Conservation (phyloP, 1,140 invertebrate species). For the Monomorium pharaonis region DNA sequence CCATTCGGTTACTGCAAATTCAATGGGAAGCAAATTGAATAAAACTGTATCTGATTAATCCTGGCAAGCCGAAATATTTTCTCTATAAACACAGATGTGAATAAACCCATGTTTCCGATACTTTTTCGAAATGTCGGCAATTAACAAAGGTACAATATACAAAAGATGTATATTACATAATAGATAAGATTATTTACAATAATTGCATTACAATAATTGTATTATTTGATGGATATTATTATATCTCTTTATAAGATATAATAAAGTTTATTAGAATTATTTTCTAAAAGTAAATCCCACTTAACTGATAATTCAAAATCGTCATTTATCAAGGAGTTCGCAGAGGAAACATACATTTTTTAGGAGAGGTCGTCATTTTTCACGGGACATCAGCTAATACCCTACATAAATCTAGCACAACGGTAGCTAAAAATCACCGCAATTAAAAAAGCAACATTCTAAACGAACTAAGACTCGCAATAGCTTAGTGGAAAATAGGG, state of each 20-base stretch:
- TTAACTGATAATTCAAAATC: not conserved
- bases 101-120: not conserved
- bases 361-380: not conserved
- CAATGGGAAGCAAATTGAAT: slow-evolving; percentile 3
- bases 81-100: not conserved
- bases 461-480: slow-evolving; percentile 22
- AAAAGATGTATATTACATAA: not conserved
- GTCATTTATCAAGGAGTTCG: not conserved
- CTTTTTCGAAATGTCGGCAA: not conserved
- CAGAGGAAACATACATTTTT: slow-evolving; percentile 22
- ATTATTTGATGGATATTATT: not conserved
- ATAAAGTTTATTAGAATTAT: not conserved
- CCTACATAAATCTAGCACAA: not conserved
- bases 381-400: not conserved
- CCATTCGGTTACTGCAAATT: slow-evolving; percentile 5
- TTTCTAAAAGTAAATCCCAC: not conserved
- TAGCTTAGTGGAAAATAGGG: not conserved
- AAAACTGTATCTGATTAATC: slow-evolving; percentile 22
- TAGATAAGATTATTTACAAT: not conserved
- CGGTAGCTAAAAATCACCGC: not conserved
- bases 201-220: not conserved
- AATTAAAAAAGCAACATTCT: slow-evolving; percentile 12
- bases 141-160: not conserved
- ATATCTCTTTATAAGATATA: not conserved
- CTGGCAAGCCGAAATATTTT: not conserved